Base-by-base conservation (phyloP, 1,140 invertebrate species). In the Vanessa atalanta region DNA sequence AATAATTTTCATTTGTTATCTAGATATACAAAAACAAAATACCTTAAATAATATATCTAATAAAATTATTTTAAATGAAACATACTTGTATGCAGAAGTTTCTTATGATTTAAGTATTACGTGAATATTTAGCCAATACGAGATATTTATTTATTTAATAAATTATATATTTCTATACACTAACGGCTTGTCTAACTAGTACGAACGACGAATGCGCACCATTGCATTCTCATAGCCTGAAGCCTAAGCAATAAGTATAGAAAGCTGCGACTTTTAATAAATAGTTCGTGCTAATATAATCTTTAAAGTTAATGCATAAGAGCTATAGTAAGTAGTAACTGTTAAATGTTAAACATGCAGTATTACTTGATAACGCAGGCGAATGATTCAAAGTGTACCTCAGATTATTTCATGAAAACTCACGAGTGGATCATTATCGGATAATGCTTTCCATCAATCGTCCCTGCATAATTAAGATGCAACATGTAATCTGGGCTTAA, bases 371-470 rank as follows among this genome's bases (percentile, higher is more conserved):
- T 82, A 84, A 77, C 76, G 70, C 74, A 80, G 71, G 75, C 78
- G 75, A 78, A 81, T 80, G 79, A 80, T 81, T 80, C 77, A 78
- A 68, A 76, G 51, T 37, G 65, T 61, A 69, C 76, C 65, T 60
- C 73, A 84, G 85, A 86, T 86, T 83, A 83, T 73, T 79, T 77
- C 79, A 79, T 83, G 82, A 86, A 81, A 83, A 79, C 83, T 82
- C 82, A 84, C 78, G 83, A 83, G 79, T 64, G 77, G 72, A 82
- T 83, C 83, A 84, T 86, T 88, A 86, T 79, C 77, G 78, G 65
- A 79, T 79, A 79, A 70, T 80, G 71, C 68, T 79, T 82, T 77
- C 78, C 82, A 86, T 88, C 80, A 84, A 88, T 88, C 83, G 75
- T 77, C 51, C 63, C 26, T 60, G 78, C 76, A 83, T 86, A 88